Percentiles rank a stretch among this genome's conserved stretches.
Evolutionary conservation across 2,888 invertebrate genomes (phyloP).

Genomic region (Plebejus anna): DNA sequence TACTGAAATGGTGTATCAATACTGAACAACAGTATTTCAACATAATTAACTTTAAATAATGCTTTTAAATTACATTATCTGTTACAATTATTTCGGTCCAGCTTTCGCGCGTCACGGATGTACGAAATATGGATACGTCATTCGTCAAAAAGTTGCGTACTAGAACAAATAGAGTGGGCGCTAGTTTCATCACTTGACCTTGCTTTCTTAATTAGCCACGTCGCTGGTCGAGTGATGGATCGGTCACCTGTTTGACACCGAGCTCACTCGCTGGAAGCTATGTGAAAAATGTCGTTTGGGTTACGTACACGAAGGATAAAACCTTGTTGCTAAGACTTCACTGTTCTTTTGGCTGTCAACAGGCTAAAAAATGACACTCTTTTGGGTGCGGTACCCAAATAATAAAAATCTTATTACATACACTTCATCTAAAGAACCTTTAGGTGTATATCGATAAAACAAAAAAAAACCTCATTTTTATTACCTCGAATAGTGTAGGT

Average conservation of each 20-base stretch:
- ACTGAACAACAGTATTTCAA: too few relatives aligned
- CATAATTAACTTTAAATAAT: neutral
- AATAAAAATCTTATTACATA: neutral
- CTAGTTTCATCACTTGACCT: constrained; percentile 69
- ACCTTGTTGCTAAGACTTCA: neutral
- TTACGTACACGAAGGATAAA: neutral
- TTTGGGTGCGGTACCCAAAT: neutral
- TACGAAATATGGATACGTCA: constrained; percentile 5
- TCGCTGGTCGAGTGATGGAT: constrained; percentile 71
- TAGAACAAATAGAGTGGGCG: constrained; percentile 55
- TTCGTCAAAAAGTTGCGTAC: constrained; percentile 46
- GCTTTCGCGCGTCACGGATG: neutral
- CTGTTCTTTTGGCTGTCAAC: too few relatives aligned
- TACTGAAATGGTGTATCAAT: too few relatives aligned
- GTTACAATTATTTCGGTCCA: neutral
- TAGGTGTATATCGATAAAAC: too few relatives aligned
- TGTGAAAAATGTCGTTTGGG: neutral
- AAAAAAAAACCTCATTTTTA: neutral
- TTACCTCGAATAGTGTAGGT: too few relatives aligned
- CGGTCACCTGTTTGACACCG: constrained; percentile 62
- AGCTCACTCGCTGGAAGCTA: constrained; percentile 40
- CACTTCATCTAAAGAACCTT: neutral
- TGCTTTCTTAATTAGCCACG: constrained; percentile 74
- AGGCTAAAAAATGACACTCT: too few relatives aligned
- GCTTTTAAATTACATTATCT: neutral